Evolutionary conservation across 2,888 invertebrate species (phyloP).

Genomic region (Scrobipalpa atriplicella): DNA sequence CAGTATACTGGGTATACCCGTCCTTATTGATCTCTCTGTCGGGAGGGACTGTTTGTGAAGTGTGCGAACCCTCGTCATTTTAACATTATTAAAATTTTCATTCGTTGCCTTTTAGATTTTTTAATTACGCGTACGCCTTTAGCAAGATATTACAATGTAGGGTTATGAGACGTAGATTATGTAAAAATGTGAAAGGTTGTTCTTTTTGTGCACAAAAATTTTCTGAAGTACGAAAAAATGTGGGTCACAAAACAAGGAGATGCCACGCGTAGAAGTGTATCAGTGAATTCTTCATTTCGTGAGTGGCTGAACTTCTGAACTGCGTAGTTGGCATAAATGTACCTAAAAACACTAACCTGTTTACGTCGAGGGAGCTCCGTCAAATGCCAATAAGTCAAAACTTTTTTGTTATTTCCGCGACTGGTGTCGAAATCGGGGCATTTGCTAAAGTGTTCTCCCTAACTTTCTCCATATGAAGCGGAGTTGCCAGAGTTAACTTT

Average conservation of each 20-base stretch:
- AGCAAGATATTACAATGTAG: background rate
- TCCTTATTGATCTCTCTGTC: conserved; percentile 17
- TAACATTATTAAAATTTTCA: conserved; percentile 34
- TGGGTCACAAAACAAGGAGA: background rate
- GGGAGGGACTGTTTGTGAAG: background rate
- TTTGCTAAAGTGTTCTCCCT: conserved; percentile 67
- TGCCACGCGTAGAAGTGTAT: conserved; percentile 17
- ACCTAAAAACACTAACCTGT: conserved; percentile 68
- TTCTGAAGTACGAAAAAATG: background rate
- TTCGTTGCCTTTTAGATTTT: background rate
- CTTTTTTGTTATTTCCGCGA: conserved; percentile 68
- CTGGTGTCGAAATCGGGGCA: conserved; percentile 67
- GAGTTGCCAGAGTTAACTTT: conserved; percentile 63
- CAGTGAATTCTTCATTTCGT: conserved; percentile 46
- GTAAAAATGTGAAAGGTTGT: background rate
- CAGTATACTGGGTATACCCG: conserved; percentile 17
- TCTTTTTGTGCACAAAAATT: background rate
- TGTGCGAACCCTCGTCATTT: conserved; percentile 12
- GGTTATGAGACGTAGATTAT: background rate
- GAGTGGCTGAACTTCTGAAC: conserved; percentile 58
- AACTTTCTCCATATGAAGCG: conserved; percentile 70
- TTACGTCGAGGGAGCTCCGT: conserved; percentile 55
- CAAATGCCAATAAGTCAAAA: conserved; percentile 51
- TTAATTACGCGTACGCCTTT: conserved; percentile 5
- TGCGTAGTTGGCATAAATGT: conserved; percentile 56